These are phyloP conservation scores for Macaria liturata DNA, from an alignment of 2,888 invertebrate genomes.

Conservation along the genomic window DNA sequence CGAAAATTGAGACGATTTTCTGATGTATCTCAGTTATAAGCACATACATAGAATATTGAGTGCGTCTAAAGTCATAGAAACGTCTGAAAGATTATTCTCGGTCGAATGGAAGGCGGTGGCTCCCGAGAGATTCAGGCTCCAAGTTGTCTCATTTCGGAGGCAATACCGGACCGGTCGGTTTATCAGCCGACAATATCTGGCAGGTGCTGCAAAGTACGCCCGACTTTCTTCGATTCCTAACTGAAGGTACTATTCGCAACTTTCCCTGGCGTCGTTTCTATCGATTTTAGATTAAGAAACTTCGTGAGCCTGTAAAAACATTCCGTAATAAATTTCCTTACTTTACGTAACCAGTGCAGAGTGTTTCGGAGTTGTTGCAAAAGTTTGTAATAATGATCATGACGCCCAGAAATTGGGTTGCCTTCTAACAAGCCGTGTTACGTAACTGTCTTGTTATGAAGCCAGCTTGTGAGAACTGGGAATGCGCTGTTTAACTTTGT, in stretches of 20 bases:
- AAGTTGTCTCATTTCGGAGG: conserved; percentile 60
- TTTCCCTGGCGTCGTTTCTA: conserved; percentile 73
- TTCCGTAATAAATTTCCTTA: conserved; percentile 72
- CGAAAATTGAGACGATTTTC: conserved; percentile 33
- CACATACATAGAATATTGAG: conserved; percentile 1
- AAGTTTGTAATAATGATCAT: conserved; percentile 55
- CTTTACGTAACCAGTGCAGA: conserved; percentile 55
- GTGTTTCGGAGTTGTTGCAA: conserved; percentile 55
- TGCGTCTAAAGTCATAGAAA: conserved; percentile 31
- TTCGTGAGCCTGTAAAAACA: conserved; percentile 76
- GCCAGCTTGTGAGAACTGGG: conserved; percentile 9
- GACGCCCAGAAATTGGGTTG: conserved; percentile 39
- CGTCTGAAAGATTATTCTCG: conserved; percentile 23
- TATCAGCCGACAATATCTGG: conserved; percentile 71
- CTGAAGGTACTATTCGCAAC: conserved; percentile 77
- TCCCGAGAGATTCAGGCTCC: conserved; percentile 52
- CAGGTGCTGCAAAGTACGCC: conserved; percentile 75
- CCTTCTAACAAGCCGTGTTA: conserved; percentile 26
- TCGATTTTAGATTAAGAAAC: conserved; percentile 82
- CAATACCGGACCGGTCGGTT: conserved; percentile 54
- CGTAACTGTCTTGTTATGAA: conserved; percentile 18
- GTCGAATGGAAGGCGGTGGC: conserved; percentile 31
- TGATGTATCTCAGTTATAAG: conserved; percentile 21
- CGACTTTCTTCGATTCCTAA: conserved; percentile 72
- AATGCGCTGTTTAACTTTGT: conserved; percentile 10